These are phyloP conservation scores for Apamea anceps DNA, from an alignment of 2,888 invertebrate species.

Conservation along the genomic window DNA sequence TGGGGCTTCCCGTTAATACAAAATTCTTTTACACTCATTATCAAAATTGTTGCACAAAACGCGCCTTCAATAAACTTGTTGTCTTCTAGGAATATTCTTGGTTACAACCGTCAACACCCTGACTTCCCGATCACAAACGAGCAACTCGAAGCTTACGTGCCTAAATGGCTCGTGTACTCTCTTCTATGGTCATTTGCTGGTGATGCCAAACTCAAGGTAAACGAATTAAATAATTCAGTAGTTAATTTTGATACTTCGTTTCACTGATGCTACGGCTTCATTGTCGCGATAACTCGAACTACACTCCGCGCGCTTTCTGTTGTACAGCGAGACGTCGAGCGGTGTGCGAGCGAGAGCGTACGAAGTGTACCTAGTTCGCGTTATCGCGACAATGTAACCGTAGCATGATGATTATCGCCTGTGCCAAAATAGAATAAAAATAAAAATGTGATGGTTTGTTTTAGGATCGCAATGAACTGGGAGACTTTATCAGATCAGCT, in stretches of 20 bases:
- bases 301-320: not conserved
- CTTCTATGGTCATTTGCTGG: constrained; percentile 99
- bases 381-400: not conserved
- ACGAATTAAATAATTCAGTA: constrained; percentile 38
- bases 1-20: no score
- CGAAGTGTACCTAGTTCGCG: not conserved
- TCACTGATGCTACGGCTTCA: not conserved
- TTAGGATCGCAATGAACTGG: constrained; percentile 95
- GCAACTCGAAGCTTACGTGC: constrained; percentile 97
- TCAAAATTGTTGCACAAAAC: not conserved
- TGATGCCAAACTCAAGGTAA: constrained; percentile 98
- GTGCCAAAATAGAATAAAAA: not conserved
- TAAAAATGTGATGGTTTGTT: constrained; percentile 33
- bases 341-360: not conserved
- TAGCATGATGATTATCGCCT: not conserved
- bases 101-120: constrained; percentile 97
- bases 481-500: constrained; percentile 98
- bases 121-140: constrained; percentile 99
- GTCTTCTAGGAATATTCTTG: constrained; percentile 94
- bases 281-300: not conserved
- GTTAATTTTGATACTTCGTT: not conserved
- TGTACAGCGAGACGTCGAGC: not conserved
- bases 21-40: not conserved
- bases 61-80: not conserved
- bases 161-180: constrained; percentile 97